These are phyloP conservation scores for Alouatta palliata DNA, from an alignment of 2,113 vertebrate species.

Conservation along the genomic window DNA sequence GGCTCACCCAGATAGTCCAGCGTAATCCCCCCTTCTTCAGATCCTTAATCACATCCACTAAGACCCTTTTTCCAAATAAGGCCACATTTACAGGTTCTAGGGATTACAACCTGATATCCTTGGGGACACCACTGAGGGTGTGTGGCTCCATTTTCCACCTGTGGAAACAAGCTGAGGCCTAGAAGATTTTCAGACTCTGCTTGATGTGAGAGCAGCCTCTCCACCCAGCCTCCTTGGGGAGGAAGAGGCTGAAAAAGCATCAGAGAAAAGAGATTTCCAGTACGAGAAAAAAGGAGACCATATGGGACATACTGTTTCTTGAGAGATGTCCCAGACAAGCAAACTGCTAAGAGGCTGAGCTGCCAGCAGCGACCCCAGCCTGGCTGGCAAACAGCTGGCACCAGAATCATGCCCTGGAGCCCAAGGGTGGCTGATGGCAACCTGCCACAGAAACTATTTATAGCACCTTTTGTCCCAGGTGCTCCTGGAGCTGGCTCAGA, in stretches of 20 bases:
- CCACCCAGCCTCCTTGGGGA: not conserved
- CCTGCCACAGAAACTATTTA: not conserved
- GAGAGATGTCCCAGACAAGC: not conserved
- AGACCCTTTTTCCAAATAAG: not conserved
- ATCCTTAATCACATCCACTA: not conserved
- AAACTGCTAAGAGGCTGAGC: too few relatives aligned
- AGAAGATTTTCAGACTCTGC: fast-evolving
- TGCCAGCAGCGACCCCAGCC: not conserved
- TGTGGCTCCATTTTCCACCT: not conserved
- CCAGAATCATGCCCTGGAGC: not conserved
- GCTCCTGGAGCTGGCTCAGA: not conserved
- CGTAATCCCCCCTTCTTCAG: not conserved
- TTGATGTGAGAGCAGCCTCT: not conserved
- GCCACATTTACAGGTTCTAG: not conserved
- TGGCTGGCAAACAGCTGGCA: not conserved
- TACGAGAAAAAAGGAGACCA: fast-evolving
- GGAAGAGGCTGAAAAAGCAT: not conserved
- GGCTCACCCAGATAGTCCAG: too few relatives aligned
- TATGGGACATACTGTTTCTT: not conserved
- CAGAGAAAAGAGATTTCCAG: not conserved
- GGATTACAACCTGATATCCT: not conserved
- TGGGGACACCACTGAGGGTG: not conserved
- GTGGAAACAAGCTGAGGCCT: not conserved
- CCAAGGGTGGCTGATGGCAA: not conserved
- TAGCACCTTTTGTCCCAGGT: not conserved